Evolutionary conservation across 2,113 vertebrate genomes (phyloP), one percentile per base, ranked within the genome.

Genomic region (Blennius ocellaris): DNA sequence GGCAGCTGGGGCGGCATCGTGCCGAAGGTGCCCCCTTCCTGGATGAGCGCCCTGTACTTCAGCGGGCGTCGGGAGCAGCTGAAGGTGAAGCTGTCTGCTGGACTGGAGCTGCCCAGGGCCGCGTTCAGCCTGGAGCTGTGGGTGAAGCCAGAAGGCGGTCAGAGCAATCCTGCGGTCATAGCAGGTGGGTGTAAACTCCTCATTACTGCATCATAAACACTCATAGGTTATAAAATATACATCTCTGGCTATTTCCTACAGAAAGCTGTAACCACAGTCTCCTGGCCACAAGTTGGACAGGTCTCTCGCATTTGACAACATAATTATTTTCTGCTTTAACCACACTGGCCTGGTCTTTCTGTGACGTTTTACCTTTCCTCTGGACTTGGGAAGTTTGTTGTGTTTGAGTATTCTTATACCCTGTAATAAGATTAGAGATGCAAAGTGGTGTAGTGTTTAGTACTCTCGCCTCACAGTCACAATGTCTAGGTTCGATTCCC

Each of bases 71-170:
- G 87, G 69, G 95, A 96, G 89, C 94, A 94, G 80, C 93, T 97
- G 73, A 92, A 84, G 88, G 63, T 94, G 76, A 94, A 93, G 73
- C 90, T 95, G 36, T 85, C 87, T 7, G 90, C 79, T 1, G 90
- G 85, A 70, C 79, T 95, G 68, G 91, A 94, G 71, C 85, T 95
- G 81, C 97, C 97, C 55, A 90, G 94, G 68, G 89, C 87, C 62
- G 83, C 82, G 8, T 98, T 99, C 94, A 98, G 94, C 30, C 69
- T 97, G 83, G 97, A 98, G 91, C 86, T 95, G 58, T 98, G 97
- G 97, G 93, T 97, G 80, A 96, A 93, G 61, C 95, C 96, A 0
- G 97, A 98, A 77, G 97, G 97, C 72, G 97, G 97, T 10, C 97
- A 98, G 93, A 95, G 90, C 89, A 95, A 94, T 86, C 97, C 96